Base-by-base conservation (phyloP, 2,113 vertebrate species). In the Alethe diademata region DNA sequence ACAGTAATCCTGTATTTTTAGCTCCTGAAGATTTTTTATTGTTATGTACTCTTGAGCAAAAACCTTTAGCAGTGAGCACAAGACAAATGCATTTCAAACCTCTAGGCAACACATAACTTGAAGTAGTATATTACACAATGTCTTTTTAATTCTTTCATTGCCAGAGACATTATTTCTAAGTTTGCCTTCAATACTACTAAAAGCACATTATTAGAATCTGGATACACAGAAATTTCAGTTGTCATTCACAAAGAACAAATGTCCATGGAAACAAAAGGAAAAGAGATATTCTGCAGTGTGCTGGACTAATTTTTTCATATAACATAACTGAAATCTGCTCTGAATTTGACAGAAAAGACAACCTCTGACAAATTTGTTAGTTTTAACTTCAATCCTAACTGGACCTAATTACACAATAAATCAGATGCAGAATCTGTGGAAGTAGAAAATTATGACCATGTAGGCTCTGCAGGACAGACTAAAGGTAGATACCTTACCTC, bases 1-100 rank as follows among this genome's bases (percentile, higher is more conserved):
- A 79, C 14, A 81, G 89, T 94, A 95, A 96, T 90, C 78, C 35
- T 62, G 64, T 96, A 96, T 95, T 97, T 97, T 97, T 95, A 95
- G 93, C 90, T 86, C 85, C 78, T 70, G 43, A 93, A 22, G 92
- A 80, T 72, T 91, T 91, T 82, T 90, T 54, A 87, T 87, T 91
- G 94, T 94, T 91, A 81, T 2, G 2, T 38, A 87, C 45, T 73
- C 42, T 66, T 79, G n/a, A 86, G 71, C 38, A 91, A 82, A 91
- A 93, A 70, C 61, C 73, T 85, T 75, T 6, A 88, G 58, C 42
- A 76, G 26, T 29, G n/a, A 87, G 66, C 50, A 78, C 58, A 87
- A 81, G 28, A 72, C 57, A 94, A 92, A 28, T 40, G 19, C 31
- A 79, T 73, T 94, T 92, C 69, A 72, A 90, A 93, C 76, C 13